Evolutionary conservation across 1,140 invertebrate genomes (phyloP), one percentile per base, ranked within the genome.

Genomic region (Drosophila kurseongensis): DNA sequence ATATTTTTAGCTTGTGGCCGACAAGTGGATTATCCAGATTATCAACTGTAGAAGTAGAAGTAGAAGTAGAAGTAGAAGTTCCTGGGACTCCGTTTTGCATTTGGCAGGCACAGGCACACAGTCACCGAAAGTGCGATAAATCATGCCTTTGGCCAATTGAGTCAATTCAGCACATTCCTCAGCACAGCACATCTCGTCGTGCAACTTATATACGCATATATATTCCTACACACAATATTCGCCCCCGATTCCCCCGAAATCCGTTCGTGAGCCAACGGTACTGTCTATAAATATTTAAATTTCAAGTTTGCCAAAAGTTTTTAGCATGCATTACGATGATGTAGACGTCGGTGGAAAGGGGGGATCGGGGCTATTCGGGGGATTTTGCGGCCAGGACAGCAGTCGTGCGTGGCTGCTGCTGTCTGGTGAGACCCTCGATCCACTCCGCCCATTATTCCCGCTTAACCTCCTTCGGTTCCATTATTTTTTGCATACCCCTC

Each of bases 201-300:
- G 35, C 13, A 29, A 32, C 8, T 5, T 47, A 51, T 36, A 12
- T 41, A 29, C n/a, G 14, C 6, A 48, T 29, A 50, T 68, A 67
- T 54, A 75, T 66, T 75, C 54, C 72, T 41, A 66, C 63, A 50
- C 61, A 66, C 54, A 66, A 54, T 75, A 65, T 55, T 42, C 40
- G 44, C 13, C 9, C 51, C 51, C 63, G 57, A 27, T 61, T 32
- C 45, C 47, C 60, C 13, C 23, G 38, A 47, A 23, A 44, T 27
- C 48, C 32, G 56, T 47, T 47, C 57, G 56, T 51, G 68, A 61
- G 68, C 66, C 75, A 84, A 74, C 77, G 80, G 73, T 75, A 73
- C 61, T 84, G 84, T 89, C 84, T 89, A 89, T 89, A 89, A 89
- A 89, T 89, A 89, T 89, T 89, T 89, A 89, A 89, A 89, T 89